Evolutionary conservation across 2,888 invertebrate species (phyloP).

Genomic region (Noctuana brunneofusca): DNA sequence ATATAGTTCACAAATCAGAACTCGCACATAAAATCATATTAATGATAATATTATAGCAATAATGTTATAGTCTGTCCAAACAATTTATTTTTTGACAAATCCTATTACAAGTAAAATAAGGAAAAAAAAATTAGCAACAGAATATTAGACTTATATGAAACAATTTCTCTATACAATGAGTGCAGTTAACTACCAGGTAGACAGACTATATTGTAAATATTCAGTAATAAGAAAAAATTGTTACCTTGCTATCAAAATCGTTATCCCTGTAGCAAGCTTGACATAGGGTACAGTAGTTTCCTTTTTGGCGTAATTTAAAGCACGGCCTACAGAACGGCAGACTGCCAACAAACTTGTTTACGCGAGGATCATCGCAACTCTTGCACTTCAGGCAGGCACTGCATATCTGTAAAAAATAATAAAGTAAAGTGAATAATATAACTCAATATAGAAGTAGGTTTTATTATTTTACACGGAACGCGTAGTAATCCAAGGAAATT

Average conservation of each 20-base stretch:
- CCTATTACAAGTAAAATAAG: too few species aligned
- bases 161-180: too few species aligned
- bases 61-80: too few species aligned
- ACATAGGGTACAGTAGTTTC: constrained; percentile 96
- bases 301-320: constrained; percentile 92
- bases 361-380: constrained; percentile 92
- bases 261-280: constrained; percentile 95
- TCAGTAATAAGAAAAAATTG: not conserved
- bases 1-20: not conserved
- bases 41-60: too few species aligned
- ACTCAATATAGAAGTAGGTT: too few species aligned
- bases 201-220: too few species aligned
- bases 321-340: constrained; percentile 93
- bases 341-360: constrained; percentile 91
- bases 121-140: too few species aligned
- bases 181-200: too few species aligned
- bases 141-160: too few species aligned
- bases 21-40: not conserved
- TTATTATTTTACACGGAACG: too few species aligned
- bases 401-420: constrained; percentile 77
- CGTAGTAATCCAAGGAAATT: too few species aligned
- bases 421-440: not conserved
- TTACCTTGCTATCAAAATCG: constrained; percentile 92
- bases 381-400: constrained; percentile 93
- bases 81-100: too few species aligned